Evolutionary conservation across 2,888 invertebrate species (phyloP).

Genomic region (Marronus borbonicus): DNA sequence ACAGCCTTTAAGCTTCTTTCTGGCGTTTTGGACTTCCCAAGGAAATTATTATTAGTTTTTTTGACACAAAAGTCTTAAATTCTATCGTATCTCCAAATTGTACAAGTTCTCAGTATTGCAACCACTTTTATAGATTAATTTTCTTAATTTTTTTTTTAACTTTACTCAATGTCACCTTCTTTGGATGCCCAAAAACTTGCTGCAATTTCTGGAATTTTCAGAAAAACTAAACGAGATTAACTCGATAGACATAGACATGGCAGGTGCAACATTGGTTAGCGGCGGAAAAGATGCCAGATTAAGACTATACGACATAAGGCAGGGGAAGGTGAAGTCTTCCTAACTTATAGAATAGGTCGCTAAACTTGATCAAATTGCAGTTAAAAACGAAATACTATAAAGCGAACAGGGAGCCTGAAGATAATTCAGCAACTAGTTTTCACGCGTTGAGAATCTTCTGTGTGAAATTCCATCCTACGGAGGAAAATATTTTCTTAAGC

Average conservation of each 20-base stretch:
- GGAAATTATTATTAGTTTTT: too few species aligned
- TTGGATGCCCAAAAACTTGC: too few species aligned
- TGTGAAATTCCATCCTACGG: conserved; percentile 70
- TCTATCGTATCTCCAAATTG: too few species aligned
- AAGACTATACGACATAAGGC: conserved; percentile 65
- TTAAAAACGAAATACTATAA: conserved; percentile 25
- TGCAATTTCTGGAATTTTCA: conserved; percentile 53
- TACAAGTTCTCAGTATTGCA: too few species aligned
- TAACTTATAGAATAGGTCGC: background rate
- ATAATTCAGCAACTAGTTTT: conserved; percentile 20
- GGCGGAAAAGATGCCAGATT: conserved; percentile 68
- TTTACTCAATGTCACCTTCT: too few species aligned
- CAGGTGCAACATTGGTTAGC: conserved; percentile 62
- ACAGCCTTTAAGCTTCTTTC: too few species aligned
- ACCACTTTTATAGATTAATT: too few species aligned
- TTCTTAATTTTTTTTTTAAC: too few species aligned
- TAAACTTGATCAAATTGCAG: conserved; percentile 43
- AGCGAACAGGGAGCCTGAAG: conserved; percentile 45
- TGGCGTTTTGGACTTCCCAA: too few species aligned
- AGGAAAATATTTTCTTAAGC: conserved; percentile 70
- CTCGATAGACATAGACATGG: conserved; percentile 63
- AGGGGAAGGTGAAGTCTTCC: conserved; percentile 63
- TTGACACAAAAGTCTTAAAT: too few species aligned
- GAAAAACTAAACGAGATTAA: conserved; percentile 67
- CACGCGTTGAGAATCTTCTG: conserved; percentile 66